Base-by-base conservation (phyloP, 2,797 vertebrate species). In the Picus viridis region DNA sequence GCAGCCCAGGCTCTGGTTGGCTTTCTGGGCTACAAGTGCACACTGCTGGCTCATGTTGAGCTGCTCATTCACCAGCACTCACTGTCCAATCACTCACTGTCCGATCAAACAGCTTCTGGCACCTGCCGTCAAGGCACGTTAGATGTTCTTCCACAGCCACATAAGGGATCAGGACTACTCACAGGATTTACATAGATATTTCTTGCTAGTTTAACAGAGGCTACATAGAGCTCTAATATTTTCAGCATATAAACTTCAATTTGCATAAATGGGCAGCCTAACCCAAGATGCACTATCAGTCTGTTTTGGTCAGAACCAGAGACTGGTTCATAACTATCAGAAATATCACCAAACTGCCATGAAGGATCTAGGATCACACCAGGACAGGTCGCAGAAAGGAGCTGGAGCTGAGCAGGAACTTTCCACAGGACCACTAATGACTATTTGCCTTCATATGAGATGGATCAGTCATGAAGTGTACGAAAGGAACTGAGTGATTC, bases 401-500 rank as follows among this genome's bases (percentile, higher is more conserved):
- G 36, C 39, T 88, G 67, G 41, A 82, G 59, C 26, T 64, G 36
- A 81, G 68, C 54, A 82, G 65, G 22, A 88, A 73, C 59, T 78
- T 77, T 73, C 68, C 61, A 75, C 10, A 47, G 34, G 51, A 65
- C 39, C 41, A 34, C 34, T 49, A 88, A 82, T 53, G 39, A 83
- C 30, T 85, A 76, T 81, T 63, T 95, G 75, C 83, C 54, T 57
- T 91, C 49, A 47, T 53, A 69, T 81, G 61, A 91, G 32, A 20
- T 80, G 70, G 58, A 91, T 75, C 2, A 0, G 64, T n/a, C 47
- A 49, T 24, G 90, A 93, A 0, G 1, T 12, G 4, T 75, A 86
- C 29, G 32, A 89, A 88, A 94, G 59, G 54, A 93, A 77, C 8
- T 87, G 69, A 94, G 86, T 7, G 15, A 76, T 67, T 58, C 32